A percentile compares a stretch with the other conserved stretches of the same genome.
phyloP scores from a whole-genome alignment of 2,113 vertebrate species.

The Isurus oxyrinchus region DNA sequence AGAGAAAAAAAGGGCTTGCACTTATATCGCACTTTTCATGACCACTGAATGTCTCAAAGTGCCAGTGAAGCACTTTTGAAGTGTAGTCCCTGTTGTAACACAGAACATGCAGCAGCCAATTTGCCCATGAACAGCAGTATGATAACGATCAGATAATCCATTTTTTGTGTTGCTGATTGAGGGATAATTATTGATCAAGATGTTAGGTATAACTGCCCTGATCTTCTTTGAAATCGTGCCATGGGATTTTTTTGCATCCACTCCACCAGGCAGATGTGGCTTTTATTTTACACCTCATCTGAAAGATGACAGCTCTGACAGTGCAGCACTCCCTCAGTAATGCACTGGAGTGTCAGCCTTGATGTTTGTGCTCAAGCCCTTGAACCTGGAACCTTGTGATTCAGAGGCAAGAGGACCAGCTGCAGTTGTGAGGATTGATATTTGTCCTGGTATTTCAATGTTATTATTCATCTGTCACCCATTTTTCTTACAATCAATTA shows the following conservation, averaged over 20 bases:
- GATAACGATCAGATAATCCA: not conserved
- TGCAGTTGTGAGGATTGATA: not conserved
- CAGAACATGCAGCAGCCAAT: not conserved
- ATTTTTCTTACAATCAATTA: conserved; percentile 23
- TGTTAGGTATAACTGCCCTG: not conserved
- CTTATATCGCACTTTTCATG: not conserved
- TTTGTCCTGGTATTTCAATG: not conserved
- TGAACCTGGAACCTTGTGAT: not conserved
- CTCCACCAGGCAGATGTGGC: not conserved
- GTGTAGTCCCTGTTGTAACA: not conserved
- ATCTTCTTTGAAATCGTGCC: not conserved
- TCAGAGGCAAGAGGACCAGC: not conserved
- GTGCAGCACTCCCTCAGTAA: not conserved
- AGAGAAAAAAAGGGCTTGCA: not conserved
- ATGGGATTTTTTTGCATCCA: not conserved
- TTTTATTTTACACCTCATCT: not conserved
- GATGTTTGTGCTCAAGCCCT: not conserved
- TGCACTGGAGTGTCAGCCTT: not conserved
- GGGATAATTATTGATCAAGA: not conserved
- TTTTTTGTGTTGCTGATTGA: not conserved
- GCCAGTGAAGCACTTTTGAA: not conserved
- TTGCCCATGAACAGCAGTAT: not conserved
- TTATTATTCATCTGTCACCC: not conserved
- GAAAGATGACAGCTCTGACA: not conserved
- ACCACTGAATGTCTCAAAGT: not conserved